Percentiles rank a stretch among this genome's conserved stretches.
Conservation (phyloP, 2,113 vertebrate species). For the Centropristis striata region DNA sequence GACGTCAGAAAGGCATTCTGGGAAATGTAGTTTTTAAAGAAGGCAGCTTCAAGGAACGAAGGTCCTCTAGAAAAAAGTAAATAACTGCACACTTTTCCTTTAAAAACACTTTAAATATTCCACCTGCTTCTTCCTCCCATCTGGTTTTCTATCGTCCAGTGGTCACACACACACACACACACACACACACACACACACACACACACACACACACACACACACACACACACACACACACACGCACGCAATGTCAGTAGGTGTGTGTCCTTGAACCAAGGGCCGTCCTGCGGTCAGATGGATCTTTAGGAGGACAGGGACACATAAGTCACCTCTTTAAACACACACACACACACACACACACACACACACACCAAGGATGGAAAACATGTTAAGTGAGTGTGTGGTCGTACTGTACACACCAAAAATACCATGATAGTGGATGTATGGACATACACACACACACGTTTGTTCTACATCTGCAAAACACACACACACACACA, state of each 20-base stretch:
- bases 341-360: constrained; percentile 28
- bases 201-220: constrained; percentile 15
- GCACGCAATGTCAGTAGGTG: constrained; percentile 18
- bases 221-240: constrained; percentile 32
- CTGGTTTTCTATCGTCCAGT: background rate
- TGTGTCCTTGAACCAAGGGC: constrained; percentile 77
- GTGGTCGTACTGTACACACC: background rate
- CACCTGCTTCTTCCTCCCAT: background rate
- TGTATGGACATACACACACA: constrained; percentile 9
- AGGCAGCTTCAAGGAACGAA: fast-evolving
- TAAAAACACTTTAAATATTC: background rate
- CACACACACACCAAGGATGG: constrained; percentile 28
- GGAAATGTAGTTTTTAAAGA: constrained; percentile 2
- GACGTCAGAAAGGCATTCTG: constrained; percentile 14
- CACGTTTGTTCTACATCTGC: no score
- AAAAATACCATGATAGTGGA: constrained; percentile 9
- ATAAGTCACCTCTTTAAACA: constrained; percentile 67
- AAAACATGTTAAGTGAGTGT: constrained; percentile 27
- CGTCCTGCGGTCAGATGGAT: constrained; percentile 62
- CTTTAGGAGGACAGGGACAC: constrained; percentile 65
- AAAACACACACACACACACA: constrained; percentile 28
- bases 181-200: constrained; percentile 35
- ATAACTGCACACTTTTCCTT: background rate
- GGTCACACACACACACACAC: constrained; percentile 22
- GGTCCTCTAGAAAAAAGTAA: no score